A percentile compares a stretch with the other conserved stretches of the same genome.
These are phyloP conservation scores for Cheilosia variabilis DNA, from an alignment of 2,888 invertebrate genomes.

Conservation along the genomic window DNA sequence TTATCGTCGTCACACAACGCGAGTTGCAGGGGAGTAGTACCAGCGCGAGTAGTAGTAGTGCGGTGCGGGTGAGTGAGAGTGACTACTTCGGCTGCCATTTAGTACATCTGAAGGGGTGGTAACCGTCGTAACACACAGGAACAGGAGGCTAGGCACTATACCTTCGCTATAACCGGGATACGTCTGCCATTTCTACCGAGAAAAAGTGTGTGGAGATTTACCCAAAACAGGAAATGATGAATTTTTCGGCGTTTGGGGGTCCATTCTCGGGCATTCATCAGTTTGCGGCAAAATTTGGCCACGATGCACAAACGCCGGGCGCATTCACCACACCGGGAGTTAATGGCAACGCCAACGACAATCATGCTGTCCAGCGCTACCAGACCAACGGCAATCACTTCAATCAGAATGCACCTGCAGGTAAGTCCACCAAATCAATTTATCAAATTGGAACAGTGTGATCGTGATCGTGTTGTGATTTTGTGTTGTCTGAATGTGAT, in stretches of 20 bases:
- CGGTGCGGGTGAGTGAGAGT: slow-evolving; percentile 69
- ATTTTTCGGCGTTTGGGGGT: slow-evolving; percentile 84
- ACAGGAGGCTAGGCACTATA: slow-evolving; percentile 28
- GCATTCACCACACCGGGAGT: slow-evolving; percentile 82
- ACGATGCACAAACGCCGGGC: slow-evolving; percentile 82
- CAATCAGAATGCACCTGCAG: slow-evolving; percentile 83
- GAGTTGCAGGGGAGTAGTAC: slow-evolving; percentile 42
- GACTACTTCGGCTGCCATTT: slow-evolving; percentile 48
- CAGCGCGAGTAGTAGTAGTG: slow-evolving; percentile 49
- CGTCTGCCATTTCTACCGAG: slow-evolving; percentile 45
- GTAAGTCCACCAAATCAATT: slow-evolving; percentile 78
- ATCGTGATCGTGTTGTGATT: slow-evolving; percentile 1
- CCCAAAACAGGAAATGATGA: slow-evolving; percentile 81
- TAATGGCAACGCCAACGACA: slow-evolving; percentile 80
- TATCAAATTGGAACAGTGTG: background rate
- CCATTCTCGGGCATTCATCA: slow-evolving; percentile 84
- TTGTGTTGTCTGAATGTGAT: slow-evolving; percentile 2
- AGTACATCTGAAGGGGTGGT: slow-evolving; percentile 68
- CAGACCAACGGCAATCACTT: slow-evolving; percentile 84
- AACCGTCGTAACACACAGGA: slow-evolving; percentile 52
- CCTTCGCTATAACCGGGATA: slow-evolving; percentile 64
- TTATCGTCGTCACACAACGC: background rate
- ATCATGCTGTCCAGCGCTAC: slow-evolving; percentile 83
- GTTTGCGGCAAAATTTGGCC: slow-evolving; percentile 83
- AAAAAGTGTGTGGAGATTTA: slow-evolving; percentile 21